A percentile compares a stretch with the other conserved stretches of the same genome.
These are phyloP conservation scores for Polymixis lichenea DNA, from an alignment of 2,888 invertebrate genomes.

Conservation along the genomic window DNA sequence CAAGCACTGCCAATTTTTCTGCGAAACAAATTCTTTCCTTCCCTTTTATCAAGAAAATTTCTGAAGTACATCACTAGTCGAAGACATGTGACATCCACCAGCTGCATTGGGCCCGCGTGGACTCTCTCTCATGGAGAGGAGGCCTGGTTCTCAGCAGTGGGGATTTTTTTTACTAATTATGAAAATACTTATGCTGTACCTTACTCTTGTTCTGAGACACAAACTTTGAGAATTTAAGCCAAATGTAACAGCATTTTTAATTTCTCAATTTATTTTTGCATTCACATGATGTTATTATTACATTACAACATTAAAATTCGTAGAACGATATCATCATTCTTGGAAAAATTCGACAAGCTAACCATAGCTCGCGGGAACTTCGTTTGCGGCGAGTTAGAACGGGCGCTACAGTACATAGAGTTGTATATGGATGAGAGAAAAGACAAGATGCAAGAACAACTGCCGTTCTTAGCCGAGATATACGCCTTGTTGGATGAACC, in stretches of 20 bases:
- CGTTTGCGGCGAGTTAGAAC: constrained; percentile 93
- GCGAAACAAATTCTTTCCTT: not conserved
- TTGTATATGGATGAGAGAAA: constrained; percentile 92
- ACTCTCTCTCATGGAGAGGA: too few relatives aligned
- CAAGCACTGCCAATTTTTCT: not conserved
- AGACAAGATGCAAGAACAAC: constrained; percentile 89
- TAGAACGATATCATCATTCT: constrained; percentile 84
- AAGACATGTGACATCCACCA: not conserved
- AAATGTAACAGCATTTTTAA: not conserved
- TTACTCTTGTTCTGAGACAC: not conserved
- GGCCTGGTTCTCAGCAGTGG: too few relatives aligned
- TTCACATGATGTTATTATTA: not conserved
- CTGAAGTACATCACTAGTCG: not conserved
- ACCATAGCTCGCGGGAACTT: constrained; percentile 94
- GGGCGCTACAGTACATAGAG: constrained; percentile 94
- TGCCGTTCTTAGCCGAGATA: constrained; percentile 93
- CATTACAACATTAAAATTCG: not conserved
- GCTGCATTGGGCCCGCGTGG: too few relatives aligned
- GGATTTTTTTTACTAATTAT: too few relatives aligned
- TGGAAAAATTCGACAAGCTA: constrained; percentile 91
- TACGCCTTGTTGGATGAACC: constrained; percentile 97
- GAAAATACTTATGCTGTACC: too few relatives aligned
- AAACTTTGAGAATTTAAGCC: not conserved
- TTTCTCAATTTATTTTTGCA: not conserved
- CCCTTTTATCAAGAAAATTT: not conserved